These are phyloP conservation scores for Gymnarchus niloticus DNA, from an alignment of 2,113 vertebrate genomes.

Conservation along the genomic window DNA sequence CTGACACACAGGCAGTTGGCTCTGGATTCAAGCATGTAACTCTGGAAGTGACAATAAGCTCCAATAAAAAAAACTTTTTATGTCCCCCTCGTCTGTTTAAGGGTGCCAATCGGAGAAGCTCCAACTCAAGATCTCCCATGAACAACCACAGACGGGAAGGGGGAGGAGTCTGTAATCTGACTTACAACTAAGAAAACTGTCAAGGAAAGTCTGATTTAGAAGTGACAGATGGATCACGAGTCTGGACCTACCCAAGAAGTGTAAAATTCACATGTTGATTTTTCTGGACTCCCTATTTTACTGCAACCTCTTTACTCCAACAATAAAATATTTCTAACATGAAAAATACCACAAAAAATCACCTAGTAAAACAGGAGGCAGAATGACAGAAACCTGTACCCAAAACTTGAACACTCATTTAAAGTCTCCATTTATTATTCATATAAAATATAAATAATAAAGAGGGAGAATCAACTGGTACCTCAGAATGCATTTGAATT, in stretches of 20 bases:
- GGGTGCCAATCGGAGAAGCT: not conserved
- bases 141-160: not conserved
- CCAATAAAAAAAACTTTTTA: not conserved
- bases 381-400: not conserved
- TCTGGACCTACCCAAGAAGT: not conserved
- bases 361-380: slow-evolving; percentile 29
- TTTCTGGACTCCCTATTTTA: slow-evolving; percentile 32
- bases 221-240: slow-evolving; percentile 31
- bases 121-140: not conserved
- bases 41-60: not conserved
- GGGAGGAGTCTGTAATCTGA: not conserved
- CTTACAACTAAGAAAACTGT: not conserved
- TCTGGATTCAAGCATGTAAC: not conserved
- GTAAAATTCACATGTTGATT: slow-evolving; percentile 34
- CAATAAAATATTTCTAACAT: slow-evolving; percentile 38
- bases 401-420: not conserved
- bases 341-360: slow-evolving; percentile 25
- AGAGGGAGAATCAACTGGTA: not conserved
- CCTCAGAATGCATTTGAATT: not conserved
- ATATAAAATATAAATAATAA: slow-evolving; percentile 2
- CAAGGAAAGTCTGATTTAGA: slow-evolving; percentile 23
- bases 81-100: not conserved
- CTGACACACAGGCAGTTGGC: not conserved
- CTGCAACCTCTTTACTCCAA: slow-evolving; percentile 18
- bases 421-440: not conserved